Percentiles rank a stretch among this genome's conserved stretches.
phyloP scores from a whole-genome alignment of 2,113 vertebrate genomes.

The Xiphophorus maculatus region DNA sequence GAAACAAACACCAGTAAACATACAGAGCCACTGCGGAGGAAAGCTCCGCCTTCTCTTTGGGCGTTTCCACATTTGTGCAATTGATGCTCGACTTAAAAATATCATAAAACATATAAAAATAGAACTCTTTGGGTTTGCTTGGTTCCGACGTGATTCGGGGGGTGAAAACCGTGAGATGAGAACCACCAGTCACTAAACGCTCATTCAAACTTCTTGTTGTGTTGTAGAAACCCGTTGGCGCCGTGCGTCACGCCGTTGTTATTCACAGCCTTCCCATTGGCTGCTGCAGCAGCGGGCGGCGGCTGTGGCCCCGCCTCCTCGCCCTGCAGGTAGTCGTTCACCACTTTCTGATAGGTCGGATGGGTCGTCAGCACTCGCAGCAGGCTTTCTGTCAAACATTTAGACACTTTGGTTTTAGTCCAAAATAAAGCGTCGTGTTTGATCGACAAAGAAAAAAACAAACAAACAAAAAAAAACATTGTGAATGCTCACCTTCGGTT shows the following conservation, averaged over 20 bases:
- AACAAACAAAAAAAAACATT: too few species aligned
- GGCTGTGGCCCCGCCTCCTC: constrained; percentile 1
- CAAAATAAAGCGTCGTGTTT: neutral
- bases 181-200: neutral
- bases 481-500: constrained; percentile 61
- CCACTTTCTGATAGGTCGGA: constrained; percentile 67
- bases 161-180: too few species aligned
- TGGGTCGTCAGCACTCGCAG: constrained; percentile 65
- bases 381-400: constrained; percentile 46
- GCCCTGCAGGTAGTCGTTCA: constrained; percentile 55
- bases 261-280: constrained; percentile 44
- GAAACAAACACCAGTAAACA: constrained; percentile 6
- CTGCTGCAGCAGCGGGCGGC: neutral
- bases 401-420: neutral
- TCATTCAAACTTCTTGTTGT: constrained; percentile 66
- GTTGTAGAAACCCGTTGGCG: neutral
- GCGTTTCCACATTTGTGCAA: constrained; percentile 11
- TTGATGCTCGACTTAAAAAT: neutral
- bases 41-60: neutral
- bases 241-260: constrained; percentile 54
- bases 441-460: neutral
- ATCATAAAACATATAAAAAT: constrained; percentile 1
- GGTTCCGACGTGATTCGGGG: too few species aligned
- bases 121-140: neutral
- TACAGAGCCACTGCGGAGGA: neutral